Conservation (phyloP, 2,113 vertebrate genomes). For the Chlamydotis undulata region DNA sequence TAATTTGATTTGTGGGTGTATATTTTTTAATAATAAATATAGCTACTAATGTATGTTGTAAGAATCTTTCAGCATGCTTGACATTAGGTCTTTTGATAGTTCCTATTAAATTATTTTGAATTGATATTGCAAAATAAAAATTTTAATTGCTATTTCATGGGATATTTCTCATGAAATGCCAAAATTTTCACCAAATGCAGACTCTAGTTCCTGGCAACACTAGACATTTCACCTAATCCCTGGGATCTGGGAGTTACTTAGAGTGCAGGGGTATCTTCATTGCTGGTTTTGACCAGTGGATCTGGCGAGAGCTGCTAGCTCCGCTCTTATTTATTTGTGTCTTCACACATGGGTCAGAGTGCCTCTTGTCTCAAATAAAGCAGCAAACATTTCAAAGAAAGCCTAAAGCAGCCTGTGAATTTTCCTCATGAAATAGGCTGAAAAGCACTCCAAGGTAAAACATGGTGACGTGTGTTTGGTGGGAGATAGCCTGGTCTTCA, state of each 20-base stretch:
- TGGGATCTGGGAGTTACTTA: background rate
- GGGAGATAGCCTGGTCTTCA: background rate
- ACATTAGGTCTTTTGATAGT: background rate
- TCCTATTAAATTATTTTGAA: background rate
- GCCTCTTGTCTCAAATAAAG: conserved; percentile 2
- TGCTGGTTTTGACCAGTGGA: background rate
- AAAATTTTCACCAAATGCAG: background rate
- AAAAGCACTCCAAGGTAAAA: background rate
- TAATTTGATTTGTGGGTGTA: background rate
- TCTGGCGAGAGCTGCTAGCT: background rate
- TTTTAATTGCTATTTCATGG: background rate
- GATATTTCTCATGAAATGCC: background rate
- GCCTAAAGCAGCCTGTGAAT: background rate
- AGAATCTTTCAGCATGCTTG: background rate
- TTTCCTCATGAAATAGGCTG: background rate
- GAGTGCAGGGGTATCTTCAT: background rate
- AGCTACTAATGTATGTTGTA: background rate
- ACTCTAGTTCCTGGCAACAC: background rate
- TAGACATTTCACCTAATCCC: background rate
- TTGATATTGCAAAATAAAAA: background rate
- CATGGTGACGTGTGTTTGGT: fast-evolving
- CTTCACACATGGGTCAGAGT: background rate
- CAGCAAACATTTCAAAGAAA: conserved; percentile 3
- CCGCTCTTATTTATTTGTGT: background rate
- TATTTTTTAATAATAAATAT: background rate